These are phyloP conservation scores for Cuniculus paca DNA, from an alignment of 2,797 vertebrate species.

Conservation along the genomic window DNA sequence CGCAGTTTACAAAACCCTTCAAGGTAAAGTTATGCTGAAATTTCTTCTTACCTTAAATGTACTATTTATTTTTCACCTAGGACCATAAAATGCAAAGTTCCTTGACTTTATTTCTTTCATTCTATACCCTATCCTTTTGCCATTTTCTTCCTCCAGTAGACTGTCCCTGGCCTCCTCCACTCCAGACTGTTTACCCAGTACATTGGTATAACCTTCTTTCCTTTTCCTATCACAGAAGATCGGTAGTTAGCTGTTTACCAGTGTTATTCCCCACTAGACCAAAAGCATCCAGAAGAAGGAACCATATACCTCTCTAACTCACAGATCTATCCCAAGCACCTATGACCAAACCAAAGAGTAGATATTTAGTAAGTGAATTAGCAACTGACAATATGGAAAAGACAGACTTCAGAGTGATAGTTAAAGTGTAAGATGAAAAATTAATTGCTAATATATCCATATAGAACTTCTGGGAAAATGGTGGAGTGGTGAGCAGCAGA, in stretches of 20 bases:
- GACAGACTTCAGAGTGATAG: neutral
- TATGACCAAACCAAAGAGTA: neutral
- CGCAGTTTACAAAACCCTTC: neutral
- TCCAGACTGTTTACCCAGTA: neutral
- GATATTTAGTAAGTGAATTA: neutral
- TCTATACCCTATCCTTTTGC: neutral
- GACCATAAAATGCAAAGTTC: neutral
- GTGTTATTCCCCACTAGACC: neutral
- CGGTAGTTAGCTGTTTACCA: neutral
- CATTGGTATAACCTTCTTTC: neutral
- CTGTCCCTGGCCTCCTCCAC: neutral
- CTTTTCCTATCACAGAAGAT: neutral
- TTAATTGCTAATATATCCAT: neutral
- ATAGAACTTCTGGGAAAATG: neutral
- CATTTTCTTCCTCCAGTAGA: neutral
- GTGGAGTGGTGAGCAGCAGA: too few species aligned
- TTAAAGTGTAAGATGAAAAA: neutral
- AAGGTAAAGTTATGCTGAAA: neutral
- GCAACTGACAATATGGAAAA: neutral
- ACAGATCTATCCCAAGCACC: neutral
- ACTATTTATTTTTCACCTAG: neutral
- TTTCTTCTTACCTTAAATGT: constrained; percentile 14
- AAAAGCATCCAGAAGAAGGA: neutral
- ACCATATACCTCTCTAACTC: neutral
- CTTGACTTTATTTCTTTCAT: neutral